Evolutionary conservation across 1,140 invertebrate genomes (phyloP).

Genomic region (Halesus radiatus): DNA sequence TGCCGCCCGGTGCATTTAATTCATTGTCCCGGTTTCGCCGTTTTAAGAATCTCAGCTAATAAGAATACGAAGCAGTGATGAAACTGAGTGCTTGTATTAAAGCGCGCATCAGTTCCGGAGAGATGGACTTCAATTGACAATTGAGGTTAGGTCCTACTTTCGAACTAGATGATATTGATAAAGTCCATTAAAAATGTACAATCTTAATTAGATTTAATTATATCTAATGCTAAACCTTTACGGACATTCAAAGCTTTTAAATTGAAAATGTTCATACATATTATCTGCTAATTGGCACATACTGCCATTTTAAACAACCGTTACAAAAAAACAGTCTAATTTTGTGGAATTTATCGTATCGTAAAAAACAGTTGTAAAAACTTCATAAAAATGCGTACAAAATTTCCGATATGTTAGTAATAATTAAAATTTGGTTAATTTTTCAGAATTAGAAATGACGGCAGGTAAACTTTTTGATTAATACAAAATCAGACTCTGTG

Average conservation of each 20-base stretch:
- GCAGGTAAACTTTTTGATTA: constrained; percentile 1
- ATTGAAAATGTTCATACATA: not conserved
- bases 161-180: no score
- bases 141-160: no score
- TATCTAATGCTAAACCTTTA: not conserved
- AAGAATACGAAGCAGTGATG: no score
- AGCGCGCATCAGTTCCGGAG: no score
- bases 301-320: constrained; percentile 5
- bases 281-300: not conserved
- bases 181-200: no score
- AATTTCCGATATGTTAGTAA: constrained; percentile 9
- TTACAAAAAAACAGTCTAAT: constrained; percentile 12
- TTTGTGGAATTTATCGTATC: not conserved
- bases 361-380: not conserved
- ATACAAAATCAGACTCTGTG: constrained; percentile 9
- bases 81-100: no score
- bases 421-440: not conserved
- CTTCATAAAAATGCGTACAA: not conserved
- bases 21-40: no score
- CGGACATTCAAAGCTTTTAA: not conserved
- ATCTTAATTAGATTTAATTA: no score
- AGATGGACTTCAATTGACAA: no score
- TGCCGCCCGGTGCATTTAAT: no score
- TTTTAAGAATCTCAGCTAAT: no score
- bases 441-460: not conserved